Evolutionary conservation across 1,140 invertebrate species (phyloP), one percentile per base, ranked within the genome.

Genomic region (Popillia japonica): DNA sequence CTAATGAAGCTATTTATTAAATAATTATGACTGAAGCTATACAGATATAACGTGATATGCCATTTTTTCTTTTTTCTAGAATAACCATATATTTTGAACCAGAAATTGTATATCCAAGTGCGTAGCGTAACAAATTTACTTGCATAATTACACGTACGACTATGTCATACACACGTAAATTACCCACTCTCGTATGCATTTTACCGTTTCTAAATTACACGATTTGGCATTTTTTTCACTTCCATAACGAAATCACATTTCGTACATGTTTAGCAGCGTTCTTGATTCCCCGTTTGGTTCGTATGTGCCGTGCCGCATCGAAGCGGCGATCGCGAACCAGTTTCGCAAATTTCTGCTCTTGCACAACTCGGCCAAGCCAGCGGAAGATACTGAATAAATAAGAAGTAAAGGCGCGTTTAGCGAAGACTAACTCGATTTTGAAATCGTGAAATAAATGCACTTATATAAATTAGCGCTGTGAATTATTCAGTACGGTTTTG

Each of bases 361-460:
- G 48, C 48, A 17, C 48, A 17, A 55, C 14, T 17, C 48, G 14
- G 14, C 48, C 48, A 17, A 55, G 17, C 48, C 2, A 7, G 17
- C 48, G n/a, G 48, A 55, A 55, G 48, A 55, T 55, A 55, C 48
- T 55, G 48, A 55, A 55, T 55, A 55, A 55, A 55, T 55, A 55
- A 55, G 48, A 17, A 55, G 17, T 17, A 48, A 10, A 10, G n/a
- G 10, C 44, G 44, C n/a, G 48, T 55, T 55, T 17, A 7, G 48
- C n/a, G 48, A 55, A 17, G 48, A 34, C 48, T n/a, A n/a, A 17
- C 48, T 14, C 11, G 48, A 55, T 55, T 55, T 55, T n/a, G 48
- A n/a, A 55, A 55, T 55, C 7, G 48, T 17, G 48, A 55, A 55
- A 55, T 55, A 55, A 55, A 55, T 55, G 48, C 14, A 55, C 48